Conservation (phyloP, 2,113 vertebrate genomes). For the Platanista minor region DNA sequence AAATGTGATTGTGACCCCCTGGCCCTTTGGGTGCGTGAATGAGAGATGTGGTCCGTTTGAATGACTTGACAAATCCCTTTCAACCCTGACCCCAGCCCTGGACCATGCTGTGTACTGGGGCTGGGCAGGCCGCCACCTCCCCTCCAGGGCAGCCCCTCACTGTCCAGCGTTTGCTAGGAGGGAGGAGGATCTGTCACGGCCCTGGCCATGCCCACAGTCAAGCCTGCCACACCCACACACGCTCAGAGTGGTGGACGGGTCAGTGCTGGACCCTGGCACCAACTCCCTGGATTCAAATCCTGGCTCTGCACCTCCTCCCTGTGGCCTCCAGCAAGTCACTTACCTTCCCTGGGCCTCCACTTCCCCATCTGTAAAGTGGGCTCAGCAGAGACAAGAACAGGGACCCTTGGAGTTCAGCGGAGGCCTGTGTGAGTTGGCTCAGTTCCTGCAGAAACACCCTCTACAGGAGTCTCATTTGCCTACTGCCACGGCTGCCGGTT, state of each 20-base stretch:
- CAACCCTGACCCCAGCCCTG: no score
- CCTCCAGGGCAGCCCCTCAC: background rate
- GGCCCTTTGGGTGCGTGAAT: background rate
- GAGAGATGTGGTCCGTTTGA: background rate
- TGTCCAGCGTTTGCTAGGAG: background rate
- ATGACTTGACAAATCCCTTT: background rate
- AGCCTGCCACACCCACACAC: background rate
- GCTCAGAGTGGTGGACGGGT: background rate
- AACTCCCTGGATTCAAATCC: background rate
- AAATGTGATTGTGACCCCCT: background rate
- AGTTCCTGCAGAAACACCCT: background rate
- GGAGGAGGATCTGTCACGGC: background rate
- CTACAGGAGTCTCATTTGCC: fast-evolving
- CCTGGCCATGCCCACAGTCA: background rate
- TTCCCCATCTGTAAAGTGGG: background rate
- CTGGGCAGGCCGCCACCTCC: background rate
- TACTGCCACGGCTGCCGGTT: fast-evolving
- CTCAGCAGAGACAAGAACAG: background rate
- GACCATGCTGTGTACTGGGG: background rate
- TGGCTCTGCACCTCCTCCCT: background rate
- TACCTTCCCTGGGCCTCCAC: background rate
- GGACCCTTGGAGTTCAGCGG: no score
- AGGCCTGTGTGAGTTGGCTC: background rate
- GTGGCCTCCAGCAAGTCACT: background rate
- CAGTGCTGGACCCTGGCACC: background rate